Conservation (phyloP, 1,140 invertebrate genomes). For the Ladona fulva region DNA sequence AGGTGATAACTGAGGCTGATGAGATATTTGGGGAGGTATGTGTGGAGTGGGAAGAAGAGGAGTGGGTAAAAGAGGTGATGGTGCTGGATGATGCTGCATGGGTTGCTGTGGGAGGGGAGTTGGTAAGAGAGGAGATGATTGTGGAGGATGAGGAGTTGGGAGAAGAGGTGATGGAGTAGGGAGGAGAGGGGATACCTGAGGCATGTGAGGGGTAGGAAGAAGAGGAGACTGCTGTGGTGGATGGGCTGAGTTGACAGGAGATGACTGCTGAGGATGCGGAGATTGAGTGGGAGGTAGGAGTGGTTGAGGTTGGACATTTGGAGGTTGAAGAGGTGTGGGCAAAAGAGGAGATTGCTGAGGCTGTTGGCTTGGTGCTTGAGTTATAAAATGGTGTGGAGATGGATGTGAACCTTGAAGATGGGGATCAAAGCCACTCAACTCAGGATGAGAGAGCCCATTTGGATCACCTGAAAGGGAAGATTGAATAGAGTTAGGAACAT, state of each 20-base stretch:
- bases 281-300: background rate
- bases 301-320: background rate
- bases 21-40: background rate
- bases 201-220: background rate
- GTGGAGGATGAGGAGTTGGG: background rate
- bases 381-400: background rate
- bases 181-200: background rate
- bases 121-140: background rate
- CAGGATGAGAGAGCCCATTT: constrained; percentile 18
- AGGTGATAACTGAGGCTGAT: background rate
- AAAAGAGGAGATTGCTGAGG: background rate
- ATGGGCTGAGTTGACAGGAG: constrained; percentile 26
- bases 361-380: background rate
- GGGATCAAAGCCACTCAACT: constrained; percentile 11
- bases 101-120: background rate
- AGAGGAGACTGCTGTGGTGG: constrained; percentile 9
- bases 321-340: constrained; percentile 8
- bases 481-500: too few relatives aligned
- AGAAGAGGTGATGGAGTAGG: constrained; percentile 8
- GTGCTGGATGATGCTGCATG: background rate
- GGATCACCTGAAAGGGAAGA: constrained; percentile 22
- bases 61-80: background rate
- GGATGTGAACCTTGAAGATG: constrained; percentile 1
- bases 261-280: constrained; percentile 21
- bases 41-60: background rate